Evolutionary conservation across 2,797 vertebrate species (phyloP), one percentile per base, ranked within the genome.

Genomic region (Hypotaenidia philippensis): DNA sequence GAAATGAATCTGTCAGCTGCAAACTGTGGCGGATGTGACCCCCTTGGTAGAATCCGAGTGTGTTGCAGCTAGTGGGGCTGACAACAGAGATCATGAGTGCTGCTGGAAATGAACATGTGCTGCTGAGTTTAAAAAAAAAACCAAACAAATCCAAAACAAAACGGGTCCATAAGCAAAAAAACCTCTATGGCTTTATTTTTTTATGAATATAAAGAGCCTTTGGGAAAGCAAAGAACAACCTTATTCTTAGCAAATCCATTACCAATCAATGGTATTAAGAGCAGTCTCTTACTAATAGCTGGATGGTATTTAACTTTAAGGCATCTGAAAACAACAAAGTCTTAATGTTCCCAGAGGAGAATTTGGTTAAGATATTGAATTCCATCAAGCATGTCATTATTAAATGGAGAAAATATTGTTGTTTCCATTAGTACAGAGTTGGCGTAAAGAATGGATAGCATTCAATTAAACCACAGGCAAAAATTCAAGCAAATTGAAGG

Each of bases 1-100:
- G 89, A 97, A 98, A 98, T 97, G 90, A 97, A 94, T 98, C 96
- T 98, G 92, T 97, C 95, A 95, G 27, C 77, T 94, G 76, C 94
- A 96, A 80, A 95, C 86, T 91, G 61, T 80, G 96, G 77, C 81
- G 83, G 83, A 80, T 95, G 75, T 90, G 94, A 97, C 90, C 92
- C 87, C 82, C 91, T 91, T 83, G 74, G 76, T 96, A 92, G 95
- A 95, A 94, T 91, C 88, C 7, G 74, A 64, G 96, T 96, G 77
- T 96, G 63, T 83, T 95, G 81, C 71, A 96, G 93, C 85, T 77
- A 81, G n/a, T 8, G 12, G 29, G 83, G 79, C 71, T 96, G 78
- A 95, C 92, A 87, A 10, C 45, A 92, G 86, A 81, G 72, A 93
- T 74, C 55, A n/a, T 44, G 69, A 94, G 44, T 63, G 65, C 45